phyloP scores from a whole-genome alignment of 92 coral and sea anemone genomes.

The Scolanthus callimorphus region DNA sequence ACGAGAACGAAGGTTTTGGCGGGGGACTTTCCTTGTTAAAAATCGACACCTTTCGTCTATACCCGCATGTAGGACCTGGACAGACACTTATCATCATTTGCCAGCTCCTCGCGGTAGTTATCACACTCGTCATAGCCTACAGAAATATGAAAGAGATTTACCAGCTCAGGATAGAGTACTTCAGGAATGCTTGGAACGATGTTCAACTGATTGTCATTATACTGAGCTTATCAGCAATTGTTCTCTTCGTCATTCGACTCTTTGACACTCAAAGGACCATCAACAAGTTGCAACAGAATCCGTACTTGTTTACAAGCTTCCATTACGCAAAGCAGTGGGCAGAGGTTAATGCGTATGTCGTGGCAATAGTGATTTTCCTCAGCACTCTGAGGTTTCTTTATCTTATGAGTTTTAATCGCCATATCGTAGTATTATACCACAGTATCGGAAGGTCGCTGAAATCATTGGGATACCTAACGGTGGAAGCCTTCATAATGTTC shows the following conservation, averaged over 20 bases:
- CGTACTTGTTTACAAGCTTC: constrained; percentile 30
- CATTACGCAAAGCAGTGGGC: constrained; percentile 34
- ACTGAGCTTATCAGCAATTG: constrained; percentile 21
- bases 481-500: constrained; percentile 23
- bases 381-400: constrained; percentile 17
- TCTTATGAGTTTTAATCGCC: constrained; percentile 31
- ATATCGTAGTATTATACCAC: constrained; percentile 17
- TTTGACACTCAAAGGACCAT: constrained; percentile 27
- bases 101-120: constrained; percentile 22
- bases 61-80: constrained; percentile 24
- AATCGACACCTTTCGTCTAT: constrained; percentile 35
- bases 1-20: constrained; percentile 29
- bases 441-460: constrained; percentile 8
- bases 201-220: constrained; percentile 29
- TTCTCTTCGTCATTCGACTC: constrained; percentile 18
- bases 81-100: constrained; percentile 16
- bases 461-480: constrained; percentile 13
- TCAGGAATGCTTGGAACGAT: constrained; percentile 27
- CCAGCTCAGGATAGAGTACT: constrained; percentile 24
- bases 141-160: constrained; percentile 23
- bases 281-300: constrained; percentile 27
- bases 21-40: constrained; percentile 20
- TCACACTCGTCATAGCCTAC: constrained; percentile 25
- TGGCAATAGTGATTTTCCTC: constrained; percentile 25
- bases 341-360: constrained; percentile 23